A percentile compares a stretch with the other conserved stretches of the same genome.
phyloP scores from a whole-genome alignment of 2,888 invertebrate species.

The Himalopsyche tibetana region DNA sequence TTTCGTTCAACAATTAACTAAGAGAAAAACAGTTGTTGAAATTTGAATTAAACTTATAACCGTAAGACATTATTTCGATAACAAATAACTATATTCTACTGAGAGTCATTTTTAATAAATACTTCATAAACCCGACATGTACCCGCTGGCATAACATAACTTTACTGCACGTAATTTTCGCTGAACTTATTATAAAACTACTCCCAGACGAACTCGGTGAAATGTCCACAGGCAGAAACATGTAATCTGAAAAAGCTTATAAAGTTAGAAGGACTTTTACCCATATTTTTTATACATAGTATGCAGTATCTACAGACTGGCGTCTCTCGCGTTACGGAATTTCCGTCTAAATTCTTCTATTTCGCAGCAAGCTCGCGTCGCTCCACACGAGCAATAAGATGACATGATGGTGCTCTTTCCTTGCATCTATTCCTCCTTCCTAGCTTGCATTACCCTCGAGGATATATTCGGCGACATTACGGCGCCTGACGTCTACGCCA shows the following conservation, averaged over 20 bases:
- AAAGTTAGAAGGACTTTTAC: slow-evolving; percentile 8
- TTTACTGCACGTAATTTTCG: background rate
- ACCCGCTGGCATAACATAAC: background rate
- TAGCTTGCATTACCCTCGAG: slow-evolving; percentile 21
- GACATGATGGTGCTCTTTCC: slow-evolving; percentile 34
- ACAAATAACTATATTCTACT: no score
- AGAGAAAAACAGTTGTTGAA: no score
- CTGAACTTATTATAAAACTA: slow-evolving; percentile 4
- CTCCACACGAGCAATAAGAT: slow-evolving; percentile 15
- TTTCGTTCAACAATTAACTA: no score
- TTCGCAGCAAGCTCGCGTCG: slow-evolving; percentile 26
- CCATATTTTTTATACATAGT: slow-evolving; percentile 7
- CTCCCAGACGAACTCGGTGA: background rate
- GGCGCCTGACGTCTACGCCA: background rate
- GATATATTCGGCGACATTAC: slow-evolving; percentile 26
- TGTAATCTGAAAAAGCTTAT: slow-evolving; percentile 26
- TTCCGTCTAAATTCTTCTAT: slow-evolving; percentile 34
- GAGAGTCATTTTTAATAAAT: no score
- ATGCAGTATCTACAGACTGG: background rate
- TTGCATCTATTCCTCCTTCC: slow-evolving; percentile 29
- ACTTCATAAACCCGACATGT: no score
- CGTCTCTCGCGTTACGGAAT: slow-evolving; percentile 13
- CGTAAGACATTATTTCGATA: no score
- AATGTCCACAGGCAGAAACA: slow-evolving; percentile 26
- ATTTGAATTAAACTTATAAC: no score